Conservation (phyloP, 1,140 invertebrate species). For the Andricus grossulariae region DNA sequence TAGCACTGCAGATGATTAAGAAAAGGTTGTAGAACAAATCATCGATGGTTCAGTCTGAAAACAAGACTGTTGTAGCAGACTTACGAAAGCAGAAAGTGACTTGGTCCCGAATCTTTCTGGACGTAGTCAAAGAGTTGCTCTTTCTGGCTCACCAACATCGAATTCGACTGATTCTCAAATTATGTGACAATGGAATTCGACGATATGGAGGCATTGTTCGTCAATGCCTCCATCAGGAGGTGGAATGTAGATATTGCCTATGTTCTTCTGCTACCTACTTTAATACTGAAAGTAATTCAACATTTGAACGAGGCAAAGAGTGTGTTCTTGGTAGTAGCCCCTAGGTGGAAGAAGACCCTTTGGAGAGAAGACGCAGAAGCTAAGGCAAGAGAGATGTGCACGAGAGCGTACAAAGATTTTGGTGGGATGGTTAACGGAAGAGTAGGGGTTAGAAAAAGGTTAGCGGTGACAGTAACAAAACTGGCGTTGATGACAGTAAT, state of each 20-base stretch:
- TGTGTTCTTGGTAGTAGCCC: too few species aligned
- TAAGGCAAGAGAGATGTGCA: too few species aligned
- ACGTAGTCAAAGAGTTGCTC: too few species aligned
- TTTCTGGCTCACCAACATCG: too few species aligned
- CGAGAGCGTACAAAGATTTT: too few species aligned
- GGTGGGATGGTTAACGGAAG: too few species aligned
- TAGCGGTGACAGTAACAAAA: too few species aligned
- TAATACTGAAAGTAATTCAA: constrained; percentile 55
- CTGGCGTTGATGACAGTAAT: too few species aligned
- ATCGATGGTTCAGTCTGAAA: constrained; percentile 63
- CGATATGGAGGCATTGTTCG: too few species aligned
- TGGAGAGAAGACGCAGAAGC: too few species aligned
- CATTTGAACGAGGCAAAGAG: too few species aligned
- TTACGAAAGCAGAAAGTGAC: constrained; percentile 52
- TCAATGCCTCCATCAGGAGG: constrained; percentile 38
- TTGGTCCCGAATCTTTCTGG: constrained; percentile 37
- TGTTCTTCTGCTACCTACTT: constrained; percentile 42
- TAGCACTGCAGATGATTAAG: constrained; percentile 47
- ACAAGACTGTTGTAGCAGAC: constrained; percentile 55
- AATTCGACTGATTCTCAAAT: constrained; percentile 36
- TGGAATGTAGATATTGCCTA: constrained; percentile 38
- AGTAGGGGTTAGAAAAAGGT: too few species aligned
- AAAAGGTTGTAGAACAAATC: constrained; percentile 37
- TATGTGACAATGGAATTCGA: constrained; percentile 37
- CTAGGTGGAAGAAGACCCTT: constrained; percentile 40